phyloP scores from a whole-genome alignment of 2,888 invertebrate species.

The Stegana nigrithorax region DNA sequence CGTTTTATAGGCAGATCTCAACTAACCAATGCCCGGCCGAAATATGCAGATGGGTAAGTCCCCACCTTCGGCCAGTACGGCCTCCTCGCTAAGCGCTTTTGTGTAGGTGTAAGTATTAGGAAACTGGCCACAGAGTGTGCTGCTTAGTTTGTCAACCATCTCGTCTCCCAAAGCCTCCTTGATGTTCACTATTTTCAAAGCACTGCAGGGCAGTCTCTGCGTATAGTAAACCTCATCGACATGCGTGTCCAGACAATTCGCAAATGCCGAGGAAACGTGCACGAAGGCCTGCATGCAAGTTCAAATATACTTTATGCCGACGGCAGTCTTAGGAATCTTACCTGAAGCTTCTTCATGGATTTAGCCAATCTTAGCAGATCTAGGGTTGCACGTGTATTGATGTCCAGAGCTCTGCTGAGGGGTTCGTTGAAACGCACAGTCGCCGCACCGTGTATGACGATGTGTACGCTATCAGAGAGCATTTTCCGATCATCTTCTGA shows the following conservation, averaged over 20 bases:
- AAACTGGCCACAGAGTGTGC: constrained; percentile 50
- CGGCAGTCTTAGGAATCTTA: constrained; percentile 43
- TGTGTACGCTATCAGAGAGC: constrained; percentile 66
- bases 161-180: constrained; percentile 62
- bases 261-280: constrained; percentile 78
- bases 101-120: constrained; percentile 82
- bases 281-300: constrained; percentile 69
- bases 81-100: constrained; percentile 77
- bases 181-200: constrained; percentile 60
- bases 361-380: constrained; percentile 75
- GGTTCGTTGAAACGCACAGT: constrained; percentile 84
- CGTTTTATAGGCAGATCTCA: background rate
- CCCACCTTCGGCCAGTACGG: constrained; percentile 71
- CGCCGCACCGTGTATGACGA: constrained; percentile 90
- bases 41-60: constrained; percentile 76
- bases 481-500: constrained; percentile 57
- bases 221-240: constrained; percentile 68
- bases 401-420: constrained; percentile 75
- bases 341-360: constrained; percentile 74
- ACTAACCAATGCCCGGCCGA: constrained; percentile 77
- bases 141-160: constrained; percentile 58
- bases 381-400: constrained; percentile 77
- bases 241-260: constrained; percentile 71
- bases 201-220: constrained; percentile 55
- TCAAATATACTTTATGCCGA: background rate